Evolutionary conservation across 2,113 vertebrate species (phyloP).

Genomic region (Pelusios castaneus): DNA sequence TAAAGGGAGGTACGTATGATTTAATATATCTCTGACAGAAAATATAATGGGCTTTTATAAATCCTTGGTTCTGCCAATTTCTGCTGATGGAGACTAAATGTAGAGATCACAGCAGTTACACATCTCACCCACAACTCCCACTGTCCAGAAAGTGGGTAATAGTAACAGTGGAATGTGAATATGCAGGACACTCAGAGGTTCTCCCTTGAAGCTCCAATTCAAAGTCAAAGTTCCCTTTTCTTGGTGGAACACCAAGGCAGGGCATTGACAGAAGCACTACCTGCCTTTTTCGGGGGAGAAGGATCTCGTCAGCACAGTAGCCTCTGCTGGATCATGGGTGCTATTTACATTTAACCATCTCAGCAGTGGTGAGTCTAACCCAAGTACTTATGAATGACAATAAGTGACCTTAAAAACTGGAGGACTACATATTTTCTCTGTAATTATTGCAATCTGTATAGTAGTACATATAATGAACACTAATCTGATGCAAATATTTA

Average conservation of each 20-base stretch:
- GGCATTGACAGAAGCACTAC: no score
- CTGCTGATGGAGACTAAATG: neutral
- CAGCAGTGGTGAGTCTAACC: neutral
- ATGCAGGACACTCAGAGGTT: neutral
- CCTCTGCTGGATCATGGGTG: neutral
- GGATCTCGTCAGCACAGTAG: neutral
- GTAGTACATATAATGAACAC: neutral
- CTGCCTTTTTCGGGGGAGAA: neutral
- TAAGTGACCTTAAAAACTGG: neutral
- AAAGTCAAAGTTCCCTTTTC: neutral
- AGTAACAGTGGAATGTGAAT: neutral
- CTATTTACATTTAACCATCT: neutral
- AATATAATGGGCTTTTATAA: neutral
- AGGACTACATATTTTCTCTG: neutral
- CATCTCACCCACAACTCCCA: neutral
- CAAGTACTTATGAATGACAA: neutral
- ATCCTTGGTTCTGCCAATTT: neutral
- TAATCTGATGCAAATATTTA: neutral
- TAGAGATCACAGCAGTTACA: neutral
- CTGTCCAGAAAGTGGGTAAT: neutral
- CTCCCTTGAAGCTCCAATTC: neutral
- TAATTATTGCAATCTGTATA: neutral
- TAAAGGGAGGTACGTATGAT: conserved; percentile 65
- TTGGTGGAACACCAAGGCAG: neutral
- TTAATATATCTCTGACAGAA: neutral